Percentiles rank a stretch among this genome's conserved stretches.
Evolutionary conservation across 2,797 vertebrate genomes (phyloP).

Genomic region (Lates japonicus): DNA sequence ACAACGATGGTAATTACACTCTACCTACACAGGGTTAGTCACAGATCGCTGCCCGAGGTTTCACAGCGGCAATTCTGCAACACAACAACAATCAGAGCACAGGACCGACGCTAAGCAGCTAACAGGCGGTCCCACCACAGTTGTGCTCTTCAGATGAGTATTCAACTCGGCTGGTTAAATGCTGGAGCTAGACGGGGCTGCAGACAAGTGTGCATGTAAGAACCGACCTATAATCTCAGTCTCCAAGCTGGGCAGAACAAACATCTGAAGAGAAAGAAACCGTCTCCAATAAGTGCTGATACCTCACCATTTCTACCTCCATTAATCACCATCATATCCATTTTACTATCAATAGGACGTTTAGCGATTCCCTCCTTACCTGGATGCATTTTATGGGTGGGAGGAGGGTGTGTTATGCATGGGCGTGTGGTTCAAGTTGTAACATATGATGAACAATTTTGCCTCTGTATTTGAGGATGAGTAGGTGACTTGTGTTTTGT

Average conservation of each 20-base stretch:
- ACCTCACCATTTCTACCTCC: background rate
- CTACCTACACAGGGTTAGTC: conserved; percentile 66
- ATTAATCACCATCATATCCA: background rate
- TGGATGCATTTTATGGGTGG: no score
- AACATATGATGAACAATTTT: no score
- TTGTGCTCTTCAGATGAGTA: background rate
- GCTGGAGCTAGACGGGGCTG: background rate
- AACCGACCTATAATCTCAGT: conserved; percentile 22
- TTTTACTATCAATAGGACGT: background rate
- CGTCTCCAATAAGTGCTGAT: background rate
- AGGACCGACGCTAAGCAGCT: conserved; percentile 2
- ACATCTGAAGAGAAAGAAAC: background rate
- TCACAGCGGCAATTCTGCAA: conserved; percentile 28
- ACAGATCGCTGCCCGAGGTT: conserved; percentile 40
- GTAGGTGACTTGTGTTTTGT: no score
- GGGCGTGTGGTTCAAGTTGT: no score
- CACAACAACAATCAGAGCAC: conserved; percentile 19
- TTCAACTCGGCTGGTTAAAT: conserved; percentile 13
- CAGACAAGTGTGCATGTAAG: background rate
- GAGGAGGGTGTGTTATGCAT: no score
- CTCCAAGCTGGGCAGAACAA: background rate
- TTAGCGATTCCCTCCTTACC: no score
- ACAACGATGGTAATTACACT: conserved; percentile 43
- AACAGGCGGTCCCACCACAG: conserved; percentile 7
- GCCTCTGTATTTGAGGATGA: no score